Conservation (phyloP, 2,797 vertebrate species). For the Tragelaphus oryx region DNA sequence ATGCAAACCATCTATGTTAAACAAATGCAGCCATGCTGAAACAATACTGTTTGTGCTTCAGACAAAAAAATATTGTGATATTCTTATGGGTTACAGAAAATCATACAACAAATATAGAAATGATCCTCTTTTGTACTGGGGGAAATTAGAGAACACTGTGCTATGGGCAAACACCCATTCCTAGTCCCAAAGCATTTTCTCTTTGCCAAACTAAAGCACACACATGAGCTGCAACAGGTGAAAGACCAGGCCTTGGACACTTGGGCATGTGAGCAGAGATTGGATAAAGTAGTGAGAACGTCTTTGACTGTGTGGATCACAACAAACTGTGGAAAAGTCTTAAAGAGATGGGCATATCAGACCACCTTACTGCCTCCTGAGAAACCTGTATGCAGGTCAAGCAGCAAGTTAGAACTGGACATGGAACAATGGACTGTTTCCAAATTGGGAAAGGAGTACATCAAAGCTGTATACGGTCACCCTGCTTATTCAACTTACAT, state of each 20-base stretch:
- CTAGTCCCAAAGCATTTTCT: neutral
- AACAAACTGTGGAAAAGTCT: neutral
- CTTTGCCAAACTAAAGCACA: conserved; percentile 14
- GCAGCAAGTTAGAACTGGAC: neutral
- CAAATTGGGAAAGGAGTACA: neutral
- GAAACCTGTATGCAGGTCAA: neutral
- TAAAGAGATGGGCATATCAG: neutral
- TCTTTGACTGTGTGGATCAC: neutral
- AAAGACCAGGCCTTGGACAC: neutral
- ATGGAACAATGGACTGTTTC: neutral
- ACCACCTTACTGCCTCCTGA: neutral
- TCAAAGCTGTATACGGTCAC: neutral
- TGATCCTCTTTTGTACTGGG: neutral
- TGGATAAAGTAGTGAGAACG: neutral
- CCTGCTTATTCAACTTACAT: neutral
- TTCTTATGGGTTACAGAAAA: neutral
- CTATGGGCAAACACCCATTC: neutral
- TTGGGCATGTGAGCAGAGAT: neutral
- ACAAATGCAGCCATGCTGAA: conserved; percentile 3
- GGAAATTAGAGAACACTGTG: neutral
- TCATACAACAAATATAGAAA: neutral
- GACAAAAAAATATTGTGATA: neutral
- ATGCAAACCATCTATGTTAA: conserved; percentile 42
- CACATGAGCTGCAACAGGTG: neutral
- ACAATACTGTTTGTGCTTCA: neutral